phyloP scores from a whole-genome alignment of 1,140 invertebrate genomes.

The Solen grandis region DNA sequence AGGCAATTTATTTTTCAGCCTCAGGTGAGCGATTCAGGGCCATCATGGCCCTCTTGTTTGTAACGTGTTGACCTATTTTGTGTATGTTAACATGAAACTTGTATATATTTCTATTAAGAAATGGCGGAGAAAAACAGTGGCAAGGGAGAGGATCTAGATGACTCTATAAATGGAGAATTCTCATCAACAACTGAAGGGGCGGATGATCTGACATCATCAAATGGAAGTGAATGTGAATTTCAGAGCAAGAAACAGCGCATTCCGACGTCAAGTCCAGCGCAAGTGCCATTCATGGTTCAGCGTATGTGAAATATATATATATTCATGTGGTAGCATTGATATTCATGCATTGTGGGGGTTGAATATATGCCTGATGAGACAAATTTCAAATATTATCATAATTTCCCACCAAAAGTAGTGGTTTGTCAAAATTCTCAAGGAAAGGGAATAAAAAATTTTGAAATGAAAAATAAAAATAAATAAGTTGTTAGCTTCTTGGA shows the following conservation, averaged over 20 bases:
- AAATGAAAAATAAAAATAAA: too few relatives aligned
- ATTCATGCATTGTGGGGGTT: background rate
- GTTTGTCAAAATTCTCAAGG: too few relatives aligned
- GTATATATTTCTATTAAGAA: too few relatives aligned
- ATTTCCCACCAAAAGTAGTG: background rate
- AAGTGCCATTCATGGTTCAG: conserved; percentile 40
- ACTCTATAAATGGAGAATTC: conserved; percentile 6
- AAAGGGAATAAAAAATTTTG: background rate
- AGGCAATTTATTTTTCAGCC: too few relatives aligned
- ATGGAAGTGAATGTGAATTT: conserved; percentile 19
- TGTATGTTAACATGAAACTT: too few relatives aligned
- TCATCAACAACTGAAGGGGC: background rate
- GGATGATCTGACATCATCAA: background rate
- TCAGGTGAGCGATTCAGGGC: too few relatives aligned
- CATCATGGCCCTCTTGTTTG: too few relatives aligned
- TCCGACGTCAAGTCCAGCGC: conserved; percentile 19
- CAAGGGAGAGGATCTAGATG: conserved; percentile 9
- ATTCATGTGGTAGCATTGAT: background rate
- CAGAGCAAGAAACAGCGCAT: conserved; percentile 2
- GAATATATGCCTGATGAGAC: background rate
- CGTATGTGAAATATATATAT: conserved; percentile 14
- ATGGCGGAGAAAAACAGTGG: conserved; percentile 13
- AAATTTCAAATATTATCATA: background rate
- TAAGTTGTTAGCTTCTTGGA: too few relatives aligned
- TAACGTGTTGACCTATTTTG: too few relatives aligned